These are phyloP conservation scores for Lethocerus indicus DNA, from an alignment of 1,140 invertebrate genomes.

Conservation along the genomic window DNA sequence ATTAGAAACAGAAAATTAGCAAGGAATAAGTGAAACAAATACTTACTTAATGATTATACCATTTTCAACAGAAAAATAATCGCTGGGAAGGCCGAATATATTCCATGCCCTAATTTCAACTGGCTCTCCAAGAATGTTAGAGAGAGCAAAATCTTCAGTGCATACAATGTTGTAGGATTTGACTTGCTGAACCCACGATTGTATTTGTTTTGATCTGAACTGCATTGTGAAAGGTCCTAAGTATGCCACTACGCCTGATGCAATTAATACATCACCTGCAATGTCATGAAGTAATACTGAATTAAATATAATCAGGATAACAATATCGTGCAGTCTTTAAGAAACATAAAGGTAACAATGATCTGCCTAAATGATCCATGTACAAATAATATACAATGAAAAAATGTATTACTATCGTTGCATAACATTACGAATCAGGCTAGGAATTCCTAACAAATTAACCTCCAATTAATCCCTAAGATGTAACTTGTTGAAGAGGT, in stretches of 20 bases:
- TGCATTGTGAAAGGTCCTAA: conserved; percentile 75
- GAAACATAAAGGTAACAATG: too few species aligned
- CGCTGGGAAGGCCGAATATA: conserved; percentile 72
- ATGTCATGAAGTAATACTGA: conserved; percentile 1
- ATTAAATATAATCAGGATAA: too few species aligned
- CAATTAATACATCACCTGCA: conserved; percentile 68
- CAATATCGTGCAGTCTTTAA: too few species aligned
- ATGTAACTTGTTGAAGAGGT: too few species aligned
- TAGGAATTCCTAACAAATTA: too few species aligned
- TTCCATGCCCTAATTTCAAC: conserved; percentile 84
- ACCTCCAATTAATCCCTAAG: too few species aligned
- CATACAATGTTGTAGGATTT: conserved; percentile 52
- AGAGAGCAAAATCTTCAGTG: conserved; percentile 53
- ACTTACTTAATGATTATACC: conserved; percentile 69
- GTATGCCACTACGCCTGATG: conserved; percentile 78
- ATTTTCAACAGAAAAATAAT: conserved; percentile 82
- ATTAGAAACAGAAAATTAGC: conserved; percentile 2
- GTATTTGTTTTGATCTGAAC: conserved; percentile 50
- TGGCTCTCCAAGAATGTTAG: conserved; percentile 61
- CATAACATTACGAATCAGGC: too few species aligned
- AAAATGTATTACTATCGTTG: too few species aligned
- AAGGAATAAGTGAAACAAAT: background rate
- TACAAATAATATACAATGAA: too few species aligned
- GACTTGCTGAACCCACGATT: conserved; percentile 52
- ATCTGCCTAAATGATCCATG: too few species aligned